Conservation (phyloP, 2,113 vertebrate genomes). For the Mandrillus leucophaeus region DNA sequence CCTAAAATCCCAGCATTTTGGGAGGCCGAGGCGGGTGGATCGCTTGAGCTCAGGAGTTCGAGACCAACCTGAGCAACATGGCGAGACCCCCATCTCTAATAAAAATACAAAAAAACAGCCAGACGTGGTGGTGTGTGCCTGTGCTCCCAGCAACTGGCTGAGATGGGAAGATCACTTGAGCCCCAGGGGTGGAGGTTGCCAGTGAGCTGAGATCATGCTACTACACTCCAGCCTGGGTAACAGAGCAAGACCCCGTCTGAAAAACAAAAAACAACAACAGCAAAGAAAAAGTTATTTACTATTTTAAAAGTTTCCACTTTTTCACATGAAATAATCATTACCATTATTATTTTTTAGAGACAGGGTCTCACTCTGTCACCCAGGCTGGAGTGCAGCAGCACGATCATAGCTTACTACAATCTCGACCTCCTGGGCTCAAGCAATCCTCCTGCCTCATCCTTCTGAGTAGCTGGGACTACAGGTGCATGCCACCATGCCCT, state of each 20-base stretch:
- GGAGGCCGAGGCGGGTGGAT: neutral
- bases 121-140: neutral
- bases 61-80: neutral
- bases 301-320: neutral
- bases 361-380: too few relatives aligned
- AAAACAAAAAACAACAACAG: neutral
- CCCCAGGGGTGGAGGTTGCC: neutral
- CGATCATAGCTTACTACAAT: too few relatives aligned
- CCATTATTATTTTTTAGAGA: too few relatives aligned
- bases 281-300: neutral
- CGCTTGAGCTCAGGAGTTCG: neutral
- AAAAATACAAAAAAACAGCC: neutral
- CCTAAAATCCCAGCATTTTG: neutral
- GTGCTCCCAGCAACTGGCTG: neutral
- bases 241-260: neutral
- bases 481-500: too few relatives aligned
- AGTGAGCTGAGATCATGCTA: neutral
- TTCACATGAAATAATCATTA: neutral
- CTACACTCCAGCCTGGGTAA: neutral
- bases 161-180: neutral
- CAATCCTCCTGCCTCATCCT: too few relatives aligned
- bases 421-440: too few relatives aligned
- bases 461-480: too few relatives aligned
- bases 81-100: neutral
- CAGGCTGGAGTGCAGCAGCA: too few relatives aligned